Conservation (phyloP, 1,140 invertebrate genomes). For the Heliconius congener region DNA sequence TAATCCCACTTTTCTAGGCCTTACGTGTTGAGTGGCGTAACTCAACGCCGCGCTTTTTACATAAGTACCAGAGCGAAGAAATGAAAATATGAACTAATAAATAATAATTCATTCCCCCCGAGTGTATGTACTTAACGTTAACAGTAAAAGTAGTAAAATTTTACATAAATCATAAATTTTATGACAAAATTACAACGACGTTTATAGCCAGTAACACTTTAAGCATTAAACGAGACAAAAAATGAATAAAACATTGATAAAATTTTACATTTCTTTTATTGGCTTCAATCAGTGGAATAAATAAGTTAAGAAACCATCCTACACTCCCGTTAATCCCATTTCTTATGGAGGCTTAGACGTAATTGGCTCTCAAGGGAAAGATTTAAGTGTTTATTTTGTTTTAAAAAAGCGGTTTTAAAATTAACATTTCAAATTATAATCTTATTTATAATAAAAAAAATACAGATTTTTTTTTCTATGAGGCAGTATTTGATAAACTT, state of each 20-base stretch:
- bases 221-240: conserved; percentile 14
- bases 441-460: background rate
- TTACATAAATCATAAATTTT: conserved; percentile 13
- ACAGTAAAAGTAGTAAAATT: background rate
- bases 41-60: too few relatives aligned
- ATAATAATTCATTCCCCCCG: background rate
- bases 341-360: background rate
- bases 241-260: conserved; percentile 34
- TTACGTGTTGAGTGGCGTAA: too few relatives aligned
- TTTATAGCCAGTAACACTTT: conserved; percentile 8
- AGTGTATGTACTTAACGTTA: background rate
- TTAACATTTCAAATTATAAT: background rate
- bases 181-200: conserved; percentile 11
- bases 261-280: conserved; percentile 45
- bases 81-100: background rate
- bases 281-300: conserved; percentile 48
- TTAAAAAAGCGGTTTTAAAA: background rate
- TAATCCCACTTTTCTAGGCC: too few relatives aligned
- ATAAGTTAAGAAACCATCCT: conserved; percentile 38
- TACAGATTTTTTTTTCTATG: background rate
- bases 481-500: background rate
- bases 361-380: background rate
- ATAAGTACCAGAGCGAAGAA: background rate
- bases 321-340: conserved; percentile 5
- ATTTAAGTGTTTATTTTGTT: conserved; percentile 8